Conservation (phyloP, 2,888 invertebrate genomes). For the Euzetes globulus region DNA sequence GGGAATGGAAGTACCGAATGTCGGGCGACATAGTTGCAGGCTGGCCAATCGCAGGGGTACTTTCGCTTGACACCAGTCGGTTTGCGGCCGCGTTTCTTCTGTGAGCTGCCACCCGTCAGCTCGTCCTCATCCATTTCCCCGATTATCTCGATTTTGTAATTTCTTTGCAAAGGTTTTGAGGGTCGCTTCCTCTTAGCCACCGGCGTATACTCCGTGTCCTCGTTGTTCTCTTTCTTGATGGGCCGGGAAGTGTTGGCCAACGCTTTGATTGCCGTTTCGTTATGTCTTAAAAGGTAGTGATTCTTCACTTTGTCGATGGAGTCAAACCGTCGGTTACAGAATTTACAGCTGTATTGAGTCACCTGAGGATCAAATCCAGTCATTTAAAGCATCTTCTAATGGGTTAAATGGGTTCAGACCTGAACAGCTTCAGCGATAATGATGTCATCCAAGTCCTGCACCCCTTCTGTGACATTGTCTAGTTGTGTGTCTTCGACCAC, state of each 20-base stretch:
- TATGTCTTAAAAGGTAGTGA: slow-evolving; percentile 26
- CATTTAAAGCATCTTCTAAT: too few relatives aligned
- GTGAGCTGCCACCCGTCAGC: too few relatives aligned
- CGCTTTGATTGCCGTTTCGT: too few relatives aligned
- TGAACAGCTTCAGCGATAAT: slow-evolving; percentile 14
- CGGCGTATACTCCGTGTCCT: not conserved
- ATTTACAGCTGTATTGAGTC: slow-evolving; percentile 32
- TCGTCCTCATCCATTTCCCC: not conserved
- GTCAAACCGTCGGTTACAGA: slow-evolving; percentile 20
- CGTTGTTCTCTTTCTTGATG: too few relatives aligned
- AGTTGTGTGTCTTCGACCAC: not conserved
- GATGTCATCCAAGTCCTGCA: not conserved
- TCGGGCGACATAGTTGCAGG: slow-evolving; percentile 30
- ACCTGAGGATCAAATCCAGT: not conserved
- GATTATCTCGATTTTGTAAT: not conserved
- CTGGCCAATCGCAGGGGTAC: slow-evolving; percentile 34
- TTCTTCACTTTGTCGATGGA: slow-evolving; percentile 24
- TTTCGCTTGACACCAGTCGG: slow-evolving; percentile 14
- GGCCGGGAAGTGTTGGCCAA: too few relatives aligned
- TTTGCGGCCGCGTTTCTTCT: slow-evolving; percentile 7
- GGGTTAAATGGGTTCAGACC: not conserved
- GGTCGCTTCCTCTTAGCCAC: not conserved
- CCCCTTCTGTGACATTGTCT: not conserved
- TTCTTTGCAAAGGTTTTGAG: too few relatives aligned
- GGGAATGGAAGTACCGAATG: too few relatives aligned